A percentile compares a stretch with the other conserved stretches of the same genome.
These are phyloP conservation scores for Melanostigma gelatinosum DNA, from an alignment of 2,113 vertebrate species.

Conservation along the genomic window DNA sequence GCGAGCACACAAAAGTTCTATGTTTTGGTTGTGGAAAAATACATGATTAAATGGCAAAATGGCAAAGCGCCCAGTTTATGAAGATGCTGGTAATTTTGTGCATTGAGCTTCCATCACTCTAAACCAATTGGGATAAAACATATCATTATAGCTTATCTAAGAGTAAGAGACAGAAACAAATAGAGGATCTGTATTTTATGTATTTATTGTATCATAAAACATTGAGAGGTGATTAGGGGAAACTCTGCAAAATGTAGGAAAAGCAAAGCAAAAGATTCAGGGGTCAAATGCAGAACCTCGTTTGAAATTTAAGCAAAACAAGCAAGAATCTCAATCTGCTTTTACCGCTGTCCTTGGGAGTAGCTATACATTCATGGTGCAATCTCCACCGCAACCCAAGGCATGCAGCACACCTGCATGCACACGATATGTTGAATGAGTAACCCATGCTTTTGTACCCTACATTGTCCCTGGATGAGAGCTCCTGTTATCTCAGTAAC, in stretches of 20 bases:
- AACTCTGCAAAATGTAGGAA: constrained; percentile 11
- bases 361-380: background rate
- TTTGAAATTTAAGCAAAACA: constrained; percentile 23
- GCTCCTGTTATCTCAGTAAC: constrained; percentile 6
- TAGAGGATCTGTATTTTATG: constrained; percentile 27
- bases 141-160: constrained; percentile 20
- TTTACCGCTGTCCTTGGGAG: background rate
- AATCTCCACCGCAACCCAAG: background rate
- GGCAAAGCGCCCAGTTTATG: background rate
- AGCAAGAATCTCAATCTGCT: constrained; percentile 18
- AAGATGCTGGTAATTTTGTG: background rate
- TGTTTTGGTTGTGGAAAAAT: background rate
- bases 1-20: background rate
- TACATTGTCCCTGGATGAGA: background rate
- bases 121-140: background rate
- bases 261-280: constrained; percentile 27
- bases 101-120: background rate
- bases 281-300: background rate
- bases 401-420: background rate
- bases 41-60: too few species aligned
- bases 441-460: constrained; percentile 4
- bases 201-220: constrained; percentile 22
- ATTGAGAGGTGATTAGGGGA: constrained; percentile 23
- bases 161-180: constrained; percentile 11
- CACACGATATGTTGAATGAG: constrained; percentile 15